Percentiles rank a stretch among this genome's conserved stretches.
Evolutionary conservation across 2,797 vertebrate genomes (phyloP).

Genomic region (Lepilemur ruficaudatus): DNA sequence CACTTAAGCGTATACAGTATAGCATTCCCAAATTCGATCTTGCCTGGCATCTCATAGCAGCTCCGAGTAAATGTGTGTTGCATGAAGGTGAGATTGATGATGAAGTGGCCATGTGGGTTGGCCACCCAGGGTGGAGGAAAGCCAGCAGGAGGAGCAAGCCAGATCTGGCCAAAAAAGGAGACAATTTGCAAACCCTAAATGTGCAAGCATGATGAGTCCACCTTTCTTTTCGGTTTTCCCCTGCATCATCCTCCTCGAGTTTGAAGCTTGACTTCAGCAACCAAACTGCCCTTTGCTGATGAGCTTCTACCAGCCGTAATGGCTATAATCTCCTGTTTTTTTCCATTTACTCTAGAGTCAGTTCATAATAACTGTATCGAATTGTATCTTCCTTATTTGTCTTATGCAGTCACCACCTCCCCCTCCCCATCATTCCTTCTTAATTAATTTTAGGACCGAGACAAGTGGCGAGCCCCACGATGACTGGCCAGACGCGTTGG

Average conservation of each 20-base stretch:
- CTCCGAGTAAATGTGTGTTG: neutral
- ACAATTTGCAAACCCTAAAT: neutral
- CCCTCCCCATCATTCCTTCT: constrained; percentile 33
- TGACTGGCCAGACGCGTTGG: constrained; percentile 61
- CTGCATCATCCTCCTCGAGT: neutral
- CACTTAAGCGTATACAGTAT: neutral
- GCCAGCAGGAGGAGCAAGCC: neutral
- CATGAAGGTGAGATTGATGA: neutral
- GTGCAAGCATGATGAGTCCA: neutral
- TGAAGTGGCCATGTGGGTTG: neutral
- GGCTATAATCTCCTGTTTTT: constrained; percentile 42
- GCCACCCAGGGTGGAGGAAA: neutral
- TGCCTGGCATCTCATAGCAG: neutral
- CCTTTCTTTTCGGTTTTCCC: neutral
- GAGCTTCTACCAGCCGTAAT: constrained; percentile 62
- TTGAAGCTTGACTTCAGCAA: constrained; percentile 66
- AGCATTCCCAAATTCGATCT: neutral
- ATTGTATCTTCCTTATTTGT: constrained; percentile 78
- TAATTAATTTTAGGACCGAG: constrained; percentile 80
- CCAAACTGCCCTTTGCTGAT: constrained; percentile 66
- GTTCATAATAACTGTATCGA: constrained; percentile 73
- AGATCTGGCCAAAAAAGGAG: neutral
- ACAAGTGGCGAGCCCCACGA: constrained; percentile 62
- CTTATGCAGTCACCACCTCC: constrained; percentile 61
- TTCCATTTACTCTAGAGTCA: constrained; percentile 66